Base-by-base conservation (phyloP, 2,797 vertebrate genomes). In the Chaetodon trifasciatus region DNA sequence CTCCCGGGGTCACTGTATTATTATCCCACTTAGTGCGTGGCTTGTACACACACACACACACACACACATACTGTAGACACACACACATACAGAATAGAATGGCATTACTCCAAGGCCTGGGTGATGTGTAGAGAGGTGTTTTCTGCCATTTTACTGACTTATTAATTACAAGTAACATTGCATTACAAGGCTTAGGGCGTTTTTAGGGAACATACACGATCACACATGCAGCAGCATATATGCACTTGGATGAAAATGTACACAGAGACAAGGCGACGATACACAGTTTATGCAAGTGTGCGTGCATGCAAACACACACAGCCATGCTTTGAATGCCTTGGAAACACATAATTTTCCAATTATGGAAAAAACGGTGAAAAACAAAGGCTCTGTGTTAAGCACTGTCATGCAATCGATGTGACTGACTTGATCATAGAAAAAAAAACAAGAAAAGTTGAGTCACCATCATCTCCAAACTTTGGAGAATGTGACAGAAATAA, bases 1-100 rank as follows among this genome's bases (percentile, higher is more conserved):
- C 95, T 97, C 95, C 94, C 78, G 94, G 94, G 94, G 94, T 95
- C 97, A 95, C 79, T 77, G 86, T 87, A 96, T 97, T 97, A 94
- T 91, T 93, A 92, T 89, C 82, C 91, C 89, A 93, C 91, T 93
- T 92, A 93, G 92, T 77, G 82, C 63, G 53, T 74, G 70, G 86
- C 89, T 84, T 92, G 90, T 91, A 91, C 76, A 89, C 82, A 83
- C 65, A 82, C 80, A 85, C 84, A 81, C n/a, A 68, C 35, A 44
- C 69, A 70, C 64, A 52, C 50, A 52, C 74, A 69, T 15, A 70
- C 55, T 40, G 64, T 21, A 60, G 57, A 78, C 63, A 76, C 72
- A 69, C 77, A 74, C 77, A 74, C 37, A 67, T 19, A 7, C 67
- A 74, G 67, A 60, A 55, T 69, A 82, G 32, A 81, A 91, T 89